phyloP scores from a whole-genome alignment of 2,113 vertebrate genomes.

The Limnothrissa miodon region DNA sequence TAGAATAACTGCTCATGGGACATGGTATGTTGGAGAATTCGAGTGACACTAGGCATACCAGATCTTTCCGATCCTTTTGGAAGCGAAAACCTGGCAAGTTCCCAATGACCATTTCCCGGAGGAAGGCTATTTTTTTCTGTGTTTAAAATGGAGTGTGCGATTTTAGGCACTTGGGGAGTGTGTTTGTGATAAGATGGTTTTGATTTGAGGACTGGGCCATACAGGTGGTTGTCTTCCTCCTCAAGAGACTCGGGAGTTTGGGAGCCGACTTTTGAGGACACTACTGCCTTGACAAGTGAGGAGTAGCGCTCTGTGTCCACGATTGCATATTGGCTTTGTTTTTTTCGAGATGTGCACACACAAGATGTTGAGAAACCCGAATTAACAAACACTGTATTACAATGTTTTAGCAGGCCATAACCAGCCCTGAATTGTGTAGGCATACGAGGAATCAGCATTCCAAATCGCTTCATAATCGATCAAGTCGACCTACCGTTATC shows the following conservation, averaged over 20 bases:
- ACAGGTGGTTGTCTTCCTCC: constrained; percentile 77
- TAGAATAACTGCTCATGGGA: constrained; percentile 80
- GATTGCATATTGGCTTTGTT: constrained; percentile 76
- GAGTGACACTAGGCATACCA: constrained; percentile 81
- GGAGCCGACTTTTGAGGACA: constrained; percentile 67
- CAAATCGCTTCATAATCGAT: constrained; percentile 20
- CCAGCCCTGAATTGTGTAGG: constrained; percentile 46
- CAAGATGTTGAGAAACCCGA: constrained; percentile 64
- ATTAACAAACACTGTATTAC: constrained; percentile 32
- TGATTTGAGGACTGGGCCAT: constrained; percentile 74
- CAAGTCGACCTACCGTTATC: neutral
- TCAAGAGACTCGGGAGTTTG: constrained; percentile 78
- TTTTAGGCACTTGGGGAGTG: constrained; percentile 56
- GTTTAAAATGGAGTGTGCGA: constrained; percentile 73
- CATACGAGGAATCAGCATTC: constrained; percentile 51
- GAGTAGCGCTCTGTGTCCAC: constrained; percentile 83
- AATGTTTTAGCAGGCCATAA: constrained; percentile 42
- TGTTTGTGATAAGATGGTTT: constrained; percentile 46
- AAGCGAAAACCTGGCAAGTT: constrained; percentile 71
- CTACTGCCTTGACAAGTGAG: constrained; percentile 78
- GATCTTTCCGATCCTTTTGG: constrained; percentile 45
- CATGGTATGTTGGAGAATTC: constrained; percentile 86
- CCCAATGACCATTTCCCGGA: constrained; percentile 41
- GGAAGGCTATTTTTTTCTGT: constrained; percentile 47
- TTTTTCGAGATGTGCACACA: constrained; percentile 64